Base-by-base conservation (phyloP, 2,888 invertebrate species). In the Pyrochroa serraticornis region DNA sequence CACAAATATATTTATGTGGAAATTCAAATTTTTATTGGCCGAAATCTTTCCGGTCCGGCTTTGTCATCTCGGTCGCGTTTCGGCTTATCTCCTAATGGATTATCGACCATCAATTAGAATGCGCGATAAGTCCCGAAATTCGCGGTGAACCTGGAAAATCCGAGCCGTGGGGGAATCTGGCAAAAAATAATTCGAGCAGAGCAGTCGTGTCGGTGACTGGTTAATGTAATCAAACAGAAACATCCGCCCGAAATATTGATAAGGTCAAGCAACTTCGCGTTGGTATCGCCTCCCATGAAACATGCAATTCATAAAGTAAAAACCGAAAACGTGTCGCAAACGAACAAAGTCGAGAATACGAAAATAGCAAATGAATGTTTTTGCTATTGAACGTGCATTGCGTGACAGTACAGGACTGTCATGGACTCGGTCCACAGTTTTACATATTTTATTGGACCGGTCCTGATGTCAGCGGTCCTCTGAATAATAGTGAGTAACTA, bases 391-490 rank as follows among this genome's bases (percentile, higher is more conserved):
- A 55, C 54, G 54, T 55, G 54, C 54, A 43, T 55, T 55, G 54
- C 54, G 54, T 55, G 54, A 55, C 54, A 55, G 54, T 38, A 22
- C 22, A 22, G 37, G 13, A 55, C 48, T 55, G 54, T 55, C 54
- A 55, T 55, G 54, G 43, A 55, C 30, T 55, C 54, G 36, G 48
- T 42, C 43, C 54, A 32, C 30, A 47, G 35, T 41, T 55, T 55
- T 55, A 48, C 54, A 55, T 55, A 55, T 55, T 55, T 55, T 55
- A 55, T 55, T 55, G 54, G 54, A 55, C 54, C 54, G 54, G 54
- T 55, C 54, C 54, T 55, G 54, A 22, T 22, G 41, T 43, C 51
- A 43, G 35, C 34, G 22, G 42, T 22, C 5, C 22, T 22, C 31
- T 46, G 53, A 53, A 53, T 53, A 46, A 53, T 41, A 46, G 53